phyloP scores from a whole-genome alignment of 37 sponge, comb jelly and placozoan genomes.

The Crambe crambe region DNA sequence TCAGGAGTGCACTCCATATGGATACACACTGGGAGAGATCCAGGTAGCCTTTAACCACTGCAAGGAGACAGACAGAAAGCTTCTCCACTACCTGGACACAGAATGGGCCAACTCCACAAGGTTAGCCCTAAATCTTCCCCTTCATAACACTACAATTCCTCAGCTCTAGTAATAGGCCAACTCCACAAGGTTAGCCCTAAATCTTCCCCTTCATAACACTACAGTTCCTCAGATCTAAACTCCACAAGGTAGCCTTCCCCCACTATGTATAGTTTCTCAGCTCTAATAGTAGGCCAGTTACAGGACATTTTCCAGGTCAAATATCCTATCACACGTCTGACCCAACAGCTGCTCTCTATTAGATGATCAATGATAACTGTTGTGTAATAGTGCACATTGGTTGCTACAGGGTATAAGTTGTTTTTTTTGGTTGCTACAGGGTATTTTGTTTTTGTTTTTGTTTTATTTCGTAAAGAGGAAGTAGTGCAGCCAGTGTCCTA shows the following conservation, averaged over 20 bases:
- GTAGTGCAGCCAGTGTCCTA: too few species aligned
- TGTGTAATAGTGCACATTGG: too few species aligned
- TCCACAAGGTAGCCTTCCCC: not conserved
- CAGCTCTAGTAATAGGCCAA: not conserved
- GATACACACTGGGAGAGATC: conserved; percentile 53
- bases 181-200: not conserved
- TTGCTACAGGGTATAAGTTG: too few species aligned
- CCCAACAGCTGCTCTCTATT: too few species aligned
- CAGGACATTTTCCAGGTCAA: too few species aligned
- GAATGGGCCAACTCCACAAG: not conserved
- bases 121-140: not conserved
- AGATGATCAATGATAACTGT: too few species aligned
- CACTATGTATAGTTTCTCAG: too few species aligned
- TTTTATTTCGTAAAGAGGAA: too few species aligned
- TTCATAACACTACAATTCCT: not conserved
- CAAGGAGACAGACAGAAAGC: not conserved
- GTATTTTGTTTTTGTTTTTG: too few species aligned
- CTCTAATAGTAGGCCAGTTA: too few species aligned
- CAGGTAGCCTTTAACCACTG: conserved; percentile 11
- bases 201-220: not conserved
- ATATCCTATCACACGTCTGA: too few species aligned
- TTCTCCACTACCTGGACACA: not conserved
- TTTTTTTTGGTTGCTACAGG: too few species aligned
- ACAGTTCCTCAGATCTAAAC: not conserved
- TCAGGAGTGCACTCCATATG: conserved; percentile 32